Base-by-base conservation (phyloP, 2,797 vertebrate species). In the Hapalemur alaotrensis region DNA sequence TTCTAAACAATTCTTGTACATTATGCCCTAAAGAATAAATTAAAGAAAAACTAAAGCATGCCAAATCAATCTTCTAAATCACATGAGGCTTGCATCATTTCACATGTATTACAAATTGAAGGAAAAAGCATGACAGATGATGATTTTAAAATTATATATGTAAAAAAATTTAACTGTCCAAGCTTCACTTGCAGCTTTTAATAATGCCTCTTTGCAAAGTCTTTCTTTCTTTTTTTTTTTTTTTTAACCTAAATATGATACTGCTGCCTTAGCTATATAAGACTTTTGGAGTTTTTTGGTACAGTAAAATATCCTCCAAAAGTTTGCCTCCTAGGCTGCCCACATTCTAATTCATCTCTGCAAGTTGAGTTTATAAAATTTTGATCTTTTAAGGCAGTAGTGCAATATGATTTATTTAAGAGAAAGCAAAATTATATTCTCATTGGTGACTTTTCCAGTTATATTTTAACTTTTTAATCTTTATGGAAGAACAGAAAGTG, bases 391-490 rank as follows among this genome's bases (percentile, higher is more conserved):
- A 28, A 90, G 73, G 65, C 61, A 92, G 76, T 8, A 7, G 75
- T 92, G 28, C 57, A 52, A 48, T 67, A 90, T 25, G 32, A 90
- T 91, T 92, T 92, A 92, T 50, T 92, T 95, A 8, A 32, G 25
- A 93, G 30, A 88, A 70, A 88, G 59, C 7, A 81, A 96, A 96
- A 87, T 38, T 70, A 50, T 83, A 90, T 83, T 93, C 78, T 96
- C n/a, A 96, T 92, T 93, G 95, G 54, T 89, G 97, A 96, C 43
- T 95, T 98, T 95, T 97, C 78, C 22, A 95, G 78, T 80, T 95
- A 72, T 38, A 91, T 61, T 72, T 96, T 76, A 89, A 88, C 59
- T 70, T 91, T 86, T 91, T 57, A 76, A 89, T 35, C 57, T 96
- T 95, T 88, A 93, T 30, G 54, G 52, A 95, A 22, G 65, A 95